Base-by-base conservation (phyloP, 2,113 vertebrate species). In the Cinclus mexicanus region DNA sequence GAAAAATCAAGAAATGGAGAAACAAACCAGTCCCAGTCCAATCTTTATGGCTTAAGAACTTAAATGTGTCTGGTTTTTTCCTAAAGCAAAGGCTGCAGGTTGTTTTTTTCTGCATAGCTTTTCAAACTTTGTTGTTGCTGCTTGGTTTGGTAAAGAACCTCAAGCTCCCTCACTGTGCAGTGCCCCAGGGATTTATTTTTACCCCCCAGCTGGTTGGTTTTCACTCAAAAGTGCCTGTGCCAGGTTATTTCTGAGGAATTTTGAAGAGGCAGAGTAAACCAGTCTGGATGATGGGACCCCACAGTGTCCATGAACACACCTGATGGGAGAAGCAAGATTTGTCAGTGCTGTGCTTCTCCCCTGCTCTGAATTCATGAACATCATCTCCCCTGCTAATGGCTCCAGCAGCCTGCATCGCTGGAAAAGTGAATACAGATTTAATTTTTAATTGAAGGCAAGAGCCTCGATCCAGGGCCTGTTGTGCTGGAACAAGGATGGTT, bases 271-370 rank as follows among this genome's bases (percentile, higher is more conserved):
- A 35, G 12, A 69, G 46, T 41, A 29, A 33, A 55, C 5, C 11
- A 4, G 1, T 10, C 4, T 0, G 19, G 35, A 19, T 17, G 33
- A 13, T 42, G 44, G 26, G 50, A 55, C 11, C 7, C 15, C 2
- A 5, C 0, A 10, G 9, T 15, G 25, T 33, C 2, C 7, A 23
- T 20, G 37, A 13, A 3, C 12, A 3, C 3, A 2, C 5, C 21
- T 9, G 13, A 7, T 7, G 17, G 41, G 35, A 59, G 11, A 63
- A 55, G 14, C 4, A 9, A 53, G 7, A 22, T 26, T 25, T 68
- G 26, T 10, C 16, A 28, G 14, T 5, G 42, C 15, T 5, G 7
- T 33, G 29, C 2, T 61, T 44, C 39, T 11, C 3, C 7, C 47
- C 7, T 37, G 23, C 22, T 76, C 13, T 19, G 11, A 46, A 46